Percentiles rank a stretch among this genome's conserved stretches.
Conservation (phyloP, 2,888 invertebrate genomes). For the Ophion obscuratus region DNA sequence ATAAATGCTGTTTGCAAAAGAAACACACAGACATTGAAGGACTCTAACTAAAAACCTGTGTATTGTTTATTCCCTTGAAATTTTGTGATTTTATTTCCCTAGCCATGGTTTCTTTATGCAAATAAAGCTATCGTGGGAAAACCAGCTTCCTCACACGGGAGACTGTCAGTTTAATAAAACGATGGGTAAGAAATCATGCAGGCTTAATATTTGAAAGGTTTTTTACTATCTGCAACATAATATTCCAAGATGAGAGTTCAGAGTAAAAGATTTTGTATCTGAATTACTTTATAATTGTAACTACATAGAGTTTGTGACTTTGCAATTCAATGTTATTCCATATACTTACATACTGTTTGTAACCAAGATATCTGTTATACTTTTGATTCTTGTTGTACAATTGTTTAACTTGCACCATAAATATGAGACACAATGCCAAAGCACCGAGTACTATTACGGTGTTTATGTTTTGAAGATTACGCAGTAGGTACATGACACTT, state of each 20-base stretch:
- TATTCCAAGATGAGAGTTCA: neutral
- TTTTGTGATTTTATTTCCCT: too few species aligned
- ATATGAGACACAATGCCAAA: slow-evolving; percentile 80
- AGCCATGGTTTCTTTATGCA: too few species aligned
- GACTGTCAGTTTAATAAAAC: too few species aligned
- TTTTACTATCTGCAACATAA: too few species aligned
- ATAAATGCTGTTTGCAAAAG: too few species aligned
- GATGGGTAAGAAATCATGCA: too few species aligned
- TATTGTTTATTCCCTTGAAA: too few species aligned
- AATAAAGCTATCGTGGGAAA: too few species aligned
- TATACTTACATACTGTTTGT: slow-evolving; percentile 84
- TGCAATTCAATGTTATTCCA: neutral
- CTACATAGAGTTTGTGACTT: neutral
- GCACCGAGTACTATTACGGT: slow-evolving; percentile 78
- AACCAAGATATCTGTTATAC: slow-evolving; percentile 83
- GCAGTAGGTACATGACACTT: slow-evolving; percentile 79
- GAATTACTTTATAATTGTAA: neutral
- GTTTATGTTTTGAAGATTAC: slow-evolving; percentile 80
- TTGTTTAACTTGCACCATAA: slow-evolving; percentile 84
- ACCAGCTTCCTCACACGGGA: too few species aligned
- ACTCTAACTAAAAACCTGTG: too few species aligned
- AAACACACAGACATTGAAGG: too few species aligned
- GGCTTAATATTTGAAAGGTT: too few species aligned
- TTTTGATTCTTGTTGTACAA: slow-evolving; percentile 84
- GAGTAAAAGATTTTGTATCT: neutral